Evolutionary conservation across 1,140 invertebrate species (phyloP), one percentile per base, ranked within the genome.

Genomic region (Copidosoma floridanum): DNA sequence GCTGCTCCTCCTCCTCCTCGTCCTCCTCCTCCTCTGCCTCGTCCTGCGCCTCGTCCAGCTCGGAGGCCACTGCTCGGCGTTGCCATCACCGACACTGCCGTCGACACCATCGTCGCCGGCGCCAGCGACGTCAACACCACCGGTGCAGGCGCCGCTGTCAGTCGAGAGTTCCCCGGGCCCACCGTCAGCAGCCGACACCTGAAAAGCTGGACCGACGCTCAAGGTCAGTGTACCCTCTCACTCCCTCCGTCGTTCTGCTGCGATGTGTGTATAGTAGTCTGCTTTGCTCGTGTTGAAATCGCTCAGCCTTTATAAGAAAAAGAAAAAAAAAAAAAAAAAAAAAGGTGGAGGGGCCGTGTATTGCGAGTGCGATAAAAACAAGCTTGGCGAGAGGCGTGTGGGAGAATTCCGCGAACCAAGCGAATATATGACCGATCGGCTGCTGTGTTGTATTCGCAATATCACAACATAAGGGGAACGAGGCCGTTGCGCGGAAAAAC

Each of bases 141-240:
- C 18, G 40, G 10, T 16, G n/a, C 29, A 8, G 29, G 6, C 29
- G 6, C 10, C 18, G 16, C 18, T 21, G 5, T 14, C 7, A 8
- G 32, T 6, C 32, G 7, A 43, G 40, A 43, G 11, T 6, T 6
- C 40, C 11, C 7, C 32, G 14, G 32, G 7, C 32, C 18, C 43
- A 21, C 18, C 6, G 24, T 16, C 18, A 10, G 18, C 43, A 46
- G 43, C 5, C 50, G 21, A 18, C 6, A 47, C 35, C 12, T 37
- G 43, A 68, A 68, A 75, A 76, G 72, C 73, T 76, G 75, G 75
- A 74, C 68, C 74, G 67, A 63, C 68, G 67, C 68, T 65, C 68
- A 70, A 75, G 75, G 75, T 77, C 64, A 76, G 72, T 71, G 46
- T 26, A 47, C 47, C 52, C 21, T 37, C 27, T 43, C 55, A 29